Percentiles rank a stretch among this genome's conserved stretches.
These are phyloP conservation scores for Nipponacmea schrenckii DNA, from an alignment of 2,888 invertebrate species.

Conservation along the genomic window DNA sequence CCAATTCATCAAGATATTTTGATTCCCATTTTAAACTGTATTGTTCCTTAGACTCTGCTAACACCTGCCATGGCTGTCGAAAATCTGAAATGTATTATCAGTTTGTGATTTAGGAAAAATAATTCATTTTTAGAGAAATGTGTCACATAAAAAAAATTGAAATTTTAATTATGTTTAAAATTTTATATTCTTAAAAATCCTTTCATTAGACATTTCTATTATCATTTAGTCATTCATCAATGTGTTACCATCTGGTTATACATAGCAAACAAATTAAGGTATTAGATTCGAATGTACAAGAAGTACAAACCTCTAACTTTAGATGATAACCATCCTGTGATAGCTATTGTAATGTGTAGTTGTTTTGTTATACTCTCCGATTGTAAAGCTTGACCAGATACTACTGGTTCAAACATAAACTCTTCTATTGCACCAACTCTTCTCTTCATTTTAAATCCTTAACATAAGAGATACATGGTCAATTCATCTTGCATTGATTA, in stretches of 20 bases:
- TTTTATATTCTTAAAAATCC: too few species aligned
- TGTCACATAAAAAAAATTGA: too few species aligned
- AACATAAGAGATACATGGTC: conserved; percentile 17
- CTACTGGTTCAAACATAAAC: conserved; percentile 74
- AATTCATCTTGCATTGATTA: too few species aligned
- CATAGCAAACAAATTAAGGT: too few species aligned
- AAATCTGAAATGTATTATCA: conserved; percentile 54
- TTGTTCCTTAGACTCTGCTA: conserved; percentile 74
- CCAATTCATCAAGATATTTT: conserved; percentile 73
- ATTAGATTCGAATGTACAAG: too few species aligned
- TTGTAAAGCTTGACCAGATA: conserved; percentile 49
- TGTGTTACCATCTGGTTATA: too few species aligned
- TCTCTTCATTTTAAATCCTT: conserved; percentile 78
- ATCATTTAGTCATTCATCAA: too few species aligned
- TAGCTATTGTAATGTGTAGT: conserved; percentile 74
- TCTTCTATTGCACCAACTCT: conserved; percentile 77
- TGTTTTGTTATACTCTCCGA: conserved; percentile 60
- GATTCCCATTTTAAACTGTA: conserved; percentile 76
- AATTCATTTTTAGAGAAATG: too few species aligned
- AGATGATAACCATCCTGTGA: conserved; percentile 76
- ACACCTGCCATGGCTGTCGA: conserved; percentile 72
- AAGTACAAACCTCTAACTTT: conserved; percentile 59
- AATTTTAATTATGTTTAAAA: too few species aligned
- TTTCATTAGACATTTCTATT: too few species aligned
- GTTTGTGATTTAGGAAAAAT: not conserved